Base-by-base conservation (phyloP, 2,797 vertebrate species). In the Gadopsis bispinosus region DNA sequence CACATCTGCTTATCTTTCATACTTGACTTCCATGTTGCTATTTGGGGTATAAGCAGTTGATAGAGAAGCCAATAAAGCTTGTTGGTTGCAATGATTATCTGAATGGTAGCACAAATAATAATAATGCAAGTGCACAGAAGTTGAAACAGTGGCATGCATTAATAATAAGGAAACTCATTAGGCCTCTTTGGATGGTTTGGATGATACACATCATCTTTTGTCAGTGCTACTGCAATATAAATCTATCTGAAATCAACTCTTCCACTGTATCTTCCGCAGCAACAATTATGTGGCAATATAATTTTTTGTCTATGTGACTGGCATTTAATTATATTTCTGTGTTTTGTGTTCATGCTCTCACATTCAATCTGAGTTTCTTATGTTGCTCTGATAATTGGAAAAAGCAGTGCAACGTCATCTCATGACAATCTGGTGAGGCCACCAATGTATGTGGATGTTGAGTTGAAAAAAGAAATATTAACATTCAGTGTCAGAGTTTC, bases 301-400 rank as follows among this genome's bases (percentile, higher is more conserved):
- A 29, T 65, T 76, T 68, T 55, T 56, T 58, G 48, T 77, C 68
- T 73, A 41, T 72, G n/a, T 88, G 62, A 85, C 79, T 80, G 87
- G 61, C 78, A 90, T 79, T 87, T 87, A 85, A 90, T 89, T 87
- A 79, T 70, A 77, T 83, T 84, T 81, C 75, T 76, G 62, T 86
- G 60, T 85, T 81, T 68, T 75, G 61, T 53, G 80, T 77, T 43
- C 26, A 2, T 66, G 64, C 70, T 35, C 69, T 74, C 51, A 59
- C 41, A 65, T 83, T 89, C 72, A 76, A 73, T 77, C 55, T 54
- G 60, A 79, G 68, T 85, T 81, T 75, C 50, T 65, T 75, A 64
- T 62, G 62, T 77, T 26, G 41, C 74, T 66, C 35, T 69, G 62
- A 81, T 88, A 87, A 91, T 85, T 88, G 79, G 67, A 81, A 84